These are phyloP conservation scores for Porites lobata DNA, from an alignment of 92 coral and sea anemone genomes.

Conservation along the genomic window DNA sequence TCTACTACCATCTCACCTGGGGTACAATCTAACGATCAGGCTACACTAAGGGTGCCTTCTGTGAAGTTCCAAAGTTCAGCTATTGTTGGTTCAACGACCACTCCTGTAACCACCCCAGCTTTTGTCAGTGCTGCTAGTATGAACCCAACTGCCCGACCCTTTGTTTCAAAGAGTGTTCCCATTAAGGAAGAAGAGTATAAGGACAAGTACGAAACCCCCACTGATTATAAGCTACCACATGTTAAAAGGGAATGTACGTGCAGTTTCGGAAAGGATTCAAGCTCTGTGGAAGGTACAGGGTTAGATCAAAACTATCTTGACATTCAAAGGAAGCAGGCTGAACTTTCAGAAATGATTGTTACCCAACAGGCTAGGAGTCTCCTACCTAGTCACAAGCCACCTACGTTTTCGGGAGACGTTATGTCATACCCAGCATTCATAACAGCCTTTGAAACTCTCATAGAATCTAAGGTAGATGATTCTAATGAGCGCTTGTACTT, in stretches of 20 bases:
- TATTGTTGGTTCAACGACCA: not conserved
- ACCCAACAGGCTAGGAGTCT: conserved; percentile 71
- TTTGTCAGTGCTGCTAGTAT: not conserved
- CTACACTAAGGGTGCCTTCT: conserved; percentile 1
- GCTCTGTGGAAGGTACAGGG: not conserved
- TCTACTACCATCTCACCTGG: conserved; percentile 1
- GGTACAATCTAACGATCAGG: not conserved
- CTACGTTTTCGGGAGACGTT: conserved; percentile 75
- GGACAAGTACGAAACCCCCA: not conserved
- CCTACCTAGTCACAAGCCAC: conserved; percentile 71
- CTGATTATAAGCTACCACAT: not conserved
- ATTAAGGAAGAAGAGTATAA: not conserved
- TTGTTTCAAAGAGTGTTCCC: not conserved
- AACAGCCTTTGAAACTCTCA: conserved; percentile 72
- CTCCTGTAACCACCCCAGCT: not conserved
- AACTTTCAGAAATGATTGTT: conserved; percentile 70
- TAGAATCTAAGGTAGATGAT: conserved; percentile 69
- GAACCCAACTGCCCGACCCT: conserved; percentile 1
- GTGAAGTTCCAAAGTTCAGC: conserved; percentile 5
- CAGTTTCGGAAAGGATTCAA: conserved; percentile 14
- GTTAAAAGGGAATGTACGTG: not conserved
- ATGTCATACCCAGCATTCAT: conserved; percentile 76
- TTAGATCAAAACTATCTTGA: conserved; percentile 58
- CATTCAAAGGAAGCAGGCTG: conserved; percentile 66
- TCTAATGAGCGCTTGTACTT: conserved; percentile 69